Percentiles rank a stretch among this genome's conserved stretches.
Conservation (phyloP, 1,140 invertebrate genomes). For the Dendroctonus valens region DNA sequence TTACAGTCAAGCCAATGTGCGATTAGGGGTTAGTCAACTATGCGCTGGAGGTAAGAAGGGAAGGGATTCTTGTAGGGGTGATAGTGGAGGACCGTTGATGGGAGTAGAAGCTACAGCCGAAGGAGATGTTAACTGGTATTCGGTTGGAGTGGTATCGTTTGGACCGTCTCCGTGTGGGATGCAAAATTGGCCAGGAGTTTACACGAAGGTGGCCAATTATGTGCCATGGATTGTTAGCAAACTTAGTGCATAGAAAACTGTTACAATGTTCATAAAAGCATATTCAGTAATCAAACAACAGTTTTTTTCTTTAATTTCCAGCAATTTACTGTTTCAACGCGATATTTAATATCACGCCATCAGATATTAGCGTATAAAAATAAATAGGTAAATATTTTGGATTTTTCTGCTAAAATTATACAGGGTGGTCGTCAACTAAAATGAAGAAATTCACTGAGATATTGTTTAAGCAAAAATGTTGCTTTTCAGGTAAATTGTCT, state of each 20-base stretch:
- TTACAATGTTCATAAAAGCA: not conserved
- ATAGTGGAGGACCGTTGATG: slow-evolving; percentile 78
- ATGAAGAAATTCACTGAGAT: too few species aligned
- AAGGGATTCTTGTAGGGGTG: slow-evolving; percentile 68
- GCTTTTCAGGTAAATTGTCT: too few species aligned
- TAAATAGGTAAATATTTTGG: too few species aligned
- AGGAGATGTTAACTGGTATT: slow-evolving; percentile 51
- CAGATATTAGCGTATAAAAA: too few species aligned
- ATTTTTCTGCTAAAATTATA: too few species aligned
- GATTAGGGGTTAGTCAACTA: slow-evolving; percentile 50
- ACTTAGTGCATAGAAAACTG: slow-evolving; percentile 5
- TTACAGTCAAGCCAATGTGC: slow-evolving; percentile 30
- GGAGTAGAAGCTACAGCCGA: slow-evolving; percentile 15
- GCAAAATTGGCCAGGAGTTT: slow-evolving; percentile 67
- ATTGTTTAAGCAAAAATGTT: too few species aligned
- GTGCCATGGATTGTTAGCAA: slow-evolving; percentile 64
- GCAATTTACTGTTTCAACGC: too few species aligned
- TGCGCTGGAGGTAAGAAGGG: slow-evolving; percentile 65
- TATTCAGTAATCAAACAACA: too few species aligned
- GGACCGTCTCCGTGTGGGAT: slow-evolving; percentile 72
- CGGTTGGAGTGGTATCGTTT: slow-evolving; percentile 69
- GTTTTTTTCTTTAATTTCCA: too few species aligned
- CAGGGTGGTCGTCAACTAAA: too few species aligned
- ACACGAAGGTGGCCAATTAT: slow-evolving; percentile 68
- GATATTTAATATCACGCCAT: too few species aligned